phyloP scores from a whole-genome alignment of 2,888 invertebrate genomes.

The Lucinisca nassula region DNA sequence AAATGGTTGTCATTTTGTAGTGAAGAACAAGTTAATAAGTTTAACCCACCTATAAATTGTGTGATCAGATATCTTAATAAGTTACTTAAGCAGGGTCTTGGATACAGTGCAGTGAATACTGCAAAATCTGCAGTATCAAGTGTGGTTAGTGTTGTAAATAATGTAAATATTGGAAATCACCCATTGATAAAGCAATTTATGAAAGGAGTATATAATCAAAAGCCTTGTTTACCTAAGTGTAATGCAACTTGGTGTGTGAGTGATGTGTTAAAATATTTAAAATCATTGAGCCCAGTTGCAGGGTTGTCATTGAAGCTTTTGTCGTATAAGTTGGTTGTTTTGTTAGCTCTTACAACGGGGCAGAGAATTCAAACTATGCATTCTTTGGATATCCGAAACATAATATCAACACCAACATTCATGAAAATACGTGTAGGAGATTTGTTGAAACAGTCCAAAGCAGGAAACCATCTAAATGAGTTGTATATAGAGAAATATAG shows the following conservation, averaged over 20 bases:
- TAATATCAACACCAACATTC: background rate
- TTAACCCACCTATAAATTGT: background rate
- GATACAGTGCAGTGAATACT: conserved; percentile 10
- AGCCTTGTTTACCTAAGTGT: background rate
- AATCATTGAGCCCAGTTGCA: too few relatives aligned
- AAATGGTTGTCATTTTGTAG: conserved; percentile 51
- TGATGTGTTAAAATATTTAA: background rate
- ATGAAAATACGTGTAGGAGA: background rate
- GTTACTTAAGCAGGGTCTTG: background rate
- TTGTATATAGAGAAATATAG: background rate
- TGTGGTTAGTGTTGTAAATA: background rate
- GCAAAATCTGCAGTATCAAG: background rate
- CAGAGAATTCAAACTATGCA: background rate
- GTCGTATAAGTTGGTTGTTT: background rate
- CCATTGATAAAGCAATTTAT: background rate
- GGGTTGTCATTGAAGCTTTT: background rate
- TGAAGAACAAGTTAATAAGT: conserved; percentile 15
- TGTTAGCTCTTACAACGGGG: background rate
- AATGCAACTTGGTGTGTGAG: background rate
- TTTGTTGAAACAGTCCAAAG: background rate
- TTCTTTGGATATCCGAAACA: background rate
- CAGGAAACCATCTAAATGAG: background rate
- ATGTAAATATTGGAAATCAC: background rate
- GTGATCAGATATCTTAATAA: background rate
- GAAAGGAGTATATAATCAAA: background rate